A percentile compares a stretch with the other conserved stretches of the same genome.
phyloP scores from a whole-genome alignment of 2,797 vertebrate genomes.

The Ambastaia sidthimunki region DNA sequence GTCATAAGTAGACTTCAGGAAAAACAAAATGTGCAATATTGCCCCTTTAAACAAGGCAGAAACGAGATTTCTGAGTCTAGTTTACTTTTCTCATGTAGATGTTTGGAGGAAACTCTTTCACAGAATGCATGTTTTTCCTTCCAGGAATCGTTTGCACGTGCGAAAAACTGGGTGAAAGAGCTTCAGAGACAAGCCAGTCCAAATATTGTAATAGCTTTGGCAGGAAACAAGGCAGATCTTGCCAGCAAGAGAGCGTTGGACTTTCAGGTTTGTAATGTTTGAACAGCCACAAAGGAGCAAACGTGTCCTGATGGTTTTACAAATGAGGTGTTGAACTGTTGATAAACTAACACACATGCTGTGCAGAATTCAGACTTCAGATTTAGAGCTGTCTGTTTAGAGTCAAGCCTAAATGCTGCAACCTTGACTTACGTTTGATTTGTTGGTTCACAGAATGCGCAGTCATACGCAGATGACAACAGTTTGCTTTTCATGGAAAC shows the following conservation, averaged over 20 bases:
- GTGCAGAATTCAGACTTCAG: constrained; percentile 23
- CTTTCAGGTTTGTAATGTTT: constrained; percentile 87
- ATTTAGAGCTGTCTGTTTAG: neutral
- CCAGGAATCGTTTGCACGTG: constrained; percentile 98
- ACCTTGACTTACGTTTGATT: constrained; percentile 65
- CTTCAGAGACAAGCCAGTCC: constrained; percentile 99
- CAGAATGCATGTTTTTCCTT: constrained; percentile 12
- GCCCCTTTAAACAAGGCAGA: neutral
- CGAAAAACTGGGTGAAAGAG: constrained; percentile 99
- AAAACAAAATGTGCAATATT: neutral
- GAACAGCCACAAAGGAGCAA: neutral
- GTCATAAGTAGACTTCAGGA: neutral
- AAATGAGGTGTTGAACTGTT: constrained; percentile 58
- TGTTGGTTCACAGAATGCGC: constrained; percentile 85
- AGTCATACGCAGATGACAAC: constrained; percentile 98
- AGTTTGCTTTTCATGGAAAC: constrained; percentile 99
- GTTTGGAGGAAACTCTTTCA: neutral
- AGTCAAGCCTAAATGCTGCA: neutral
- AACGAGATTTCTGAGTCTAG: neutral
- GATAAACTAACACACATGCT: constrained; percentile 9
- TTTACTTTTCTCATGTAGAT: neutral
- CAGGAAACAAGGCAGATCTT: constrained; percentile 98
- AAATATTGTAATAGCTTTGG: constrained; percentile 99
- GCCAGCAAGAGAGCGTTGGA: constrained; percentile 96
- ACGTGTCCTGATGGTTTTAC: constrained; percentile 22